Base-by-base conservation (phyloP, 2,888 invertebrate genomes). In the Megaustenia siamemsis region DNA sequence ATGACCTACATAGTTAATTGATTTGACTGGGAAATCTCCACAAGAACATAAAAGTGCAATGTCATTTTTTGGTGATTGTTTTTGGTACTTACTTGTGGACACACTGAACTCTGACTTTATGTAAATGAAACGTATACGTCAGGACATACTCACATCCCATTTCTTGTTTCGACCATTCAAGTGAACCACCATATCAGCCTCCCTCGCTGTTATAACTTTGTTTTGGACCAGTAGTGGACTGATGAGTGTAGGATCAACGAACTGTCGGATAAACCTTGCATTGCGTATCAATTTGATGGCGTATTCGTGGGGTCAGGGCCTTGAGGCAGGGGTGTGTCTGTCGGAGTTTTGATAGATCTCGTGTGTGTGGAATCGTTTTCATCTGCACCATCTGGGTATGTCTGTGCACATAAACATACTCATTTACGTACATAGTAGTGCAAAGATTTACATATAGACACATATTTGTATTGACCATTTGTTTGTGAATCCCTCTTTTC, bases 241-340 rank as follows among this genome's bases (percentile, higher is more conserved):
- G 53, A 87, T 43, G 15, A 60, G 21, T 4, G 76, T 53, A 5
- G 86, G 85, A 49, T 85, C 69, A 18, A 86, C 86, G 35, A 71
- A 77, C 28, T 85, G n/a, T n/a, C 81, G 56, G 60, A 86, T 86
- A 10, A 77, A 80, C 35, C 71, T 76, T 10, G 40, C 45, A 77
- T 86, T 86, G 28, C 83, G 53, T 24, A 28, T 45, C 40, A 86
- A 78, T 35, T 63, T 73, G 35, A 79, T 71, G 35, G 83, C 86
- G 60, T 85, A 85, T 32, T 85, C 86, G 76, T 85, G 73, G 38
- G 83, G 85, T 86, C 83, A 38, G 79, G 63, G 4, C 73, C 53
- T 2, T 28, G 66, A 4, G 77, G 78, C 38, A 79, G 18, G n/a
- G 84, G 83, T 2, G 78, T 66, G 45, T 68, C 81, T 15, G 45